These are phyloP conservation scores for Drosophila takahashii DNA, from an alignment of 1,140 invertebrate species.

Conservation along the genomic window DNA sequence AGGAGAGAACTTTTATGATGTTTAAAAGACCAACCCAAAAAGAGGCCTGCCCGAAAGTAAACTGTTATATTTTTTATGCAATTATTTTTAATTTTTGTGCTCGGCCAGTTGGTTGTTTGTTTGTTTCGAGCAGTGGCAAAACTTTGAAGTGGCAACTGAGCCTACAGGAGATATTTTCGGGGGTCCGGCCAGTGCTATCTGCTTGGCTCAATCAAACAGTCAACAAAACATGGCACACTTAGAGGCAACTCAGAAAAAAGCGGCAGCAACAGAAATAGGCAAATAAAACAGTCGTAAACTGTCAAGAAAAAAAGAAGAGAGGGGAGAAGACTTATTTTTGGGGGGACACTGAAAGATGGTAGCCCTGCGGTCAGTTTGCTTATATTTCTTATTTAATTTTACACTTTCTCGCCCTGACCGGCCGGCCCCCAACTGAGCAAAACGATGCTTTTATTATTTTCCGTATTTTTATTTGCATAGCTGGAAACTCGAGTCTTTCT, in stretches of 20 bases:
- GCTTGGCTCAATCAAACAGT: slow-evolving; percentile 55
- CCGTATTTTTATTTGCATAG: slow-evolving; percentile 28
- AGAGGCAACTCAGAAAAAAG: slow-evolving; percentile 12
- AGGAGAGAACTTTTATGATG: not conserved
- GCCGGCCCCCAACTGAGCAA: slow-evolving; percentile 1
- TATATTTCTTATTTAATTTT: slow-evolving; percentile 79
- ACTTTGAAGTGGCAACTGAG: slow-evolving; percentile 63
- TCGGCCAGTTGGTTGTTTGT: slow-evolving; percentile 32
- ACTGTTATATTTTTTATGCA: slow-evolving; percentile 50
- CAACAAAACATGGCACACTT: slow-evolving; percentile 51
- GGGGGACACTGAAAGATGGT: not conserved
- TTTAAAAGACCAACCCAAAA: not conserved
- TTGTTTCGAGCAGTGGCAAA: slow-evolving; percentile 31
- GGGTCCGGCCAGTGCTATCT: slow-evolving; percentile 31
- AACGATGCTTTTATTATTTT: slow-evolving; percentile 38
- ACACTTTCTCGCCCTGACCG: slow-evolving; percentile 46
- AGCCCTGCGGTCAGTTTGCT: slow-evolving; percentile 72
- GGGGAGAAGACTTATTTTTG: slow-evolving; percentile 6
- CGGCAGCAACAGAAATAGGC: slow-evolving; percentile 33
- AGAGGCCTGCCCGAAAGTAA: slow-evolving; percentile 11
- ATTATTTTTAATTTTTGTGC: slow-evolving; percentile 69
- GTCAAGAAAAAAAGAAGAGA: not conserved
- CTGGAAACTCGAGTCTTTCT: slow-evolving; percentile 20
- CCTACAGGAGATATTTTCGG: slow-evolving; percentile 21
- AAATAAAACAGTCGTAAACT: slow-evolving; percentile 77